A percentile compares a stretch with the other conserved stretches of the same genome.
Evolutionary conservation across 2,797 vertebrate genomes (phyloP).

Genomic region (Gephyroberyx darwinii): DNA sequence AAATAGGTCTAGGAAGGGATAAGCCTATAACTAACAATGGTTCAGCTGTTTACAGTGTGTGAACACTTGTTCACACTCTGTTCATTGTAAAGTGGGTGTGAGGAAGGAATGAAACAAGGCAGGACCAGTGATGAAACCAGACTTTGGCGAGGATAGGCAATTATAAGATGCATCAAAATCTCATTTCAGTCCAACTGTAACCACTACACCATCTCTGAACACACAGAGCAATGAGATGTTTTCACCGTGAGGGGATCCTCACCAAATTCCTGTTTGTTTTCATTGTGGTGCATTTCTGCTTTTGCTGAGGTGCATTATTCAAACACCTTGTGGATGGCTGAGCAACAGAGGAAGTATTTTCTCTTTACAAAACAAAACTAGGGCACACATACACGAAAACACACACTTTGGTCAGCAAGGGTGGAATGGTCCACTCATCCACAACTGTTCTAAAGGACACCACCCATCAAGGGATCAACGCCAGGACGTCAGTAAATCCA

Average conservation of each 20-base stretch:
- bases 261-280: neutral
- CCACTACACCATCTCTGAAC: neutral
- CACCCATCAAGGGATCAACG: conserved; percentile 78
- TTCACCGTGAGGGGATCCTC: neutral
- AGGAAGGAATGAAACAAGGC: too few relatives aligned
- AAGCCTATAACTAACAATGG: too few relatives aligned
- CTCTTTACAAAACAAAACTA: neutral
- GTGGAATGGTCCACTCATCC: conserved; percentile 35
- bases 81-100: too few relatives aligned
- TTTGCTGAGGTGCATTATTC: neutral
- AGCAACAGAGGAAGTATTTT: neutral
- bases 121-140: too few relatives aligned
- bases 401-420: conserved; percentile 38
- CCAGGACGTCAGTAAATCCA: conserved; percentile 76
- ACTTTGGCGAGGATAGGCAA: too few relatives aligned
- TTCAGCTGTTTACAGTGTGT: too few relatives aligned
- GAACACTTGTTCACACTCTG: too few relatives aligned
- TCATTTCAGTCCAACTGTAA: too few relatives aligned
- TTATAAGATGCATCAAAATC: too few relatives aligned
- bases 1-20: too few relatives aligned
- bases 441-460: conserved; percentile 63
- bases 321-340: neutral
- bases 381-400: conserved; percentile 1
- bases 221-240: neutral
- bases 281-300: neutral